Base-by-base conservation (phyloP, 2,888 invertebrate species). In the Prosapia bicincta region DNA sequence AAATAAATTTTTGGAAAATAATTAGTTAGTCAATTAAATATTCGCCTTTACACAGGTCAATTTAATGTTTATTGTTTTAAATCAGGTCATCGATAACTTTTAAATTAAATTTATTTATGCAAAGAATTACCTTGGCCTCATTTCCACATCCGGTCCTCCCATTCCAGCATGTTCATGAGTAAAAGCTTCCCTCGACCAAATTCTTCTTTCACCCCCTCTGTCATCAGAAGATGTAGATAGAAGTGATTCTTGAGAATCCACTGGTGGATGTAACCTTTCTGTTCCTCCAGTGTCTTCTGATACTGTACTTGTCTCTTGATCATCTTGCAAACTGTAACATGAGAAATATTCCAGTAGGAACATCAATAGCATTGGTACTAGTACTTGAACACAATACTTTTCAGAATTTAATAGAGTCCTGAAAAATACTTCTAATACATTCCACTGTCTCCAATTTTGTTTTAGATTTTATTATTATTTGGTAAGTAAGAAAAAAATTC, bases 151-250 rank as follows among this genome's bases (percentile, higher is more conserved):
- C 9, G 80, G 80, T 23, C 87, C 87, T 66, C 91, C 91, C 69
- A 90, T 92, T 38, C 91, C 92, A 10, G 92, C 90, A 38, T 89
- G 89, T 80, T 90, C 90, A 83, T 93, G 93, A 69, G 93, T 87
- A 85, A 90, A 93, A 83, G 93, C 90, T 82, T 93, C 93, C 23
- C 94, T 87, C 0, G 92, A 91, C 89, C 92, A 93, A 73, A 91
- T 88, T 82, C 88, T 88, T 77, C 89, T 86, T 76, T 86, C 85
- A 66, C 75, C 75, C 69, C 67, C 32, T 28, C 69, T 65, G 24
- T 75, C 75, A 9, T 65, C 26, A 20, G 66, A 26, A 20, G 54
- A 54, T 20, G 54, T 54, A 54, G 54, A 54, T n/a, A 54, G 54
- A n/a, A 72, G 32, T 2, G 68, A 69, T 38, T 74, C 76, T 28